Conservation (phyloP, 2,113 vertebrate genomes). For the Elanus axillaris region DNA sequence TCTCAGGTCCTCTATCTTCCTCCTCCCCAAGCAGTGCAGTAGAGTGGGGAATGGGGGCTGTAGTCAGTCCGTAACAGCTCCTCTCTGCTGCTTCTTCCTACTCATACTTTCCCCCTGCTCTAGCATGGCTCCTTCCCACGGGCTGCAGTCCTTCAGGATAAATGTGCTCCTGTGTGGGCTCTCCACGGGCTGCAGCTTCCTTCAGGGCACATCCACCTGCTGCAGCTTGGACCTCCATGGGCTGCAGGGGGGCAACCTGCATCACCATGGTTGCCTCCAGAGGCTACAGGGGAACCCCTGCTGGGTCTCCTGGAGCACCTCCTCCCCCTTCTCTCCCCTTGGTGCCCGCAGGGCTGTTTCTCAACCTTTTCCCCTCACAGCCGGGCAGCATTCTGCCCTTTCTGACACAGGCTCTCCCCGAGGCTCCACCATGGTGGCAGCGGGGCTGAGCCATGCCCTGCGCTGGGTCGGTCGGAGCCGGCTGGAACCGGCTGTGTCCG, state of each 20-base stretch:
- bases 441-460: neutral
- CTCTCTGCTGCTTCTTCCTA: neutral
- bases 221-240: neutral
- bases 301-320: accelerated
- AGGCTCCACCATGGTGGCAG: accelerated
- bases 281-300: neutral
- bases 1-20: neutral
- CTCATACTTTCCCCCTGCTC: neutral
- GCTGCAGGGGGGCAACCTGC: neutral
- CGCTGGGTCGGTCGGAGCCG: accelerated
- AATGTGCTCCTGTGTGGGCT: neutral
- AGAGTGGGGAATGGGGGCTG: too few relatives aligned
- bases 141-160: neutral
- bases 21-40: accelerated
- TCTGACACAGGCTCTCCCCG: accelerated
- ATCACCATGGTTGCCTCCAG: too few relatives aligned
- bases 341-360: accelerated
- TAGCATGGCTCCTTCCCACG: accelerated
- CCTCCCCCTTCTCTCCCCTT: neutral
- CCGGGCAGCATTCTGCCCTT: accelerated
- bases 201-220: neutral
- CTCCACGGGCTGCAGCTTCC: neutral
- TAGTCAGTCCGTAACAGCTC: too few relatives aligned
- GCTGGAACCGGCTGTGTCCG: neutral
- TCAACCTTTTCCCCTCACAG: neutral